phyloP scores from a whole-genome alignment of 2,888 invertebrate species.

The Xestia c-nigrum region DNA sequence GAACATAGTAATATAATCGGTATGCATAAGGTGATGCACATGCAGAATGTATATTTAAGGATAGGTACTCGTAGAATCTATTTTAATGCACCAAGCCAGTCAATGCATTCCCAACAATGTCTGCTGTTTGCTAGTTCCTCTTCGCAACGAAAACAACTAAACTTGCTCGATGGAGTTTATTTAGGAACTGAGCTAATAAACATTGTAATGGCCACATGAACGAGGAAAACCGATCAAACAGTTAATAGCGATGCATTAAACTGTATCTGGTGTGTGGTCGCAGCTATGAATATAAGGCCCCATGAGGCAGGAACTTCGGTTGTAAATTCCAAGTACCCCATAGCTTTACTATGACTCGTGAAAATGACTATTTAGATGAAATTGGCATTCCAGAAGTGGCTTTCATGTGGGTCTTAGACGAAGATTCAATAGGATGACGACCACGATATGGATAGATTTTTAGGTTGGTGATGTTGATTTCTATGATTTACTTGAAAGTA shows the following conservation, averaged over 20 bases:
- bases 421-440: not conserved
- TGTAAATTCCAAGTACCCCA: conserved; percentile 10
- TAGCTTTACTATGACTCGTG: not conserved
- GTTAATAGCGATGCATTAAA: conserved; percentile 56
- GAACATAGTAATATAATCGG: not conserved
- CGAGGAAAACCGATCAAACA: conserved; percentile 54
- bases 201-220: conserved; percentile 48
- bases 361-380: not conserved
- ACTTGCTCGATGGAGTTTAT: conserved; percentile 38
- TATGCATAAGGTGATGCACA: not conserved
- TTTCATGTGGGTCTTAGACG: not conserved
- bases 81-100: not conserved
- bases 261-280: conserved; percentile 48
- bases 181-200: conserved; percentile 48
- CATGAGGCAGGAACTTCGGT: not conserved
- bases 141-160: conserved; percentile 53
- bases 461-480: not conserved
- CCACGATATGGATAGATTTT: not conserved
- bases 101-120: conserved; percentile 12
- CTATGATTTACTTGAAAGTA: not conserved
- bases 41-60: not conserved
- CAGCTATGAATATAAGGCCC: conserved; percentile 19
- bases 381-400: not conserved
- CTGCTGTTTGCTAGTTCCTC: conserved; percentile 24
- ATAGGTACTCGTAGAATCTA: not conserved